A percentile compares a stretch with the other conserved stretches of the same genome.
Evolutionary conservation across 2,888 invertebrate genomes (phyloP).

Genomic region (Balanococcus diminutus): DNA sequence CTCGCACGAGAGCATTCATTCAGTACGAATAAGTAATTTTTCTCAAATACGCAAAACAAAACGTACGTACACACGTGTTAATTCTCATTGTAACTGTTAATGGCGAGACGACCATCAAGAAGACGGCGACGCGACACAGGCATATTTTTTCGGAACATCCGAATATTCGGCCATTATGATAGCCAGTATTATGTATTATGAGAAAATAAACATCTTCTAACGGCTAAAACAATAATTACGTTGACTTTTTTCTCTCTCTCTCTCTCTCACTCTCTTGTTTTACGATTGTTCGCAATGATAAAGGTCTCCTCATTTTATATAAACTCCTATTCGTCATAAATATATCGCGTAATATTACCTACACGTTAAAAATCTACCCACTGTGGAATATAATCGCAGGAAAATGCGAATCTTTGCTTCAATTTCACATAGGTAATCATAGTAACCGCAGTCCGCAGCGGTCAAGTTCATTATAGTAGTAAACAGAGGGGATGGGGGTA

Average conservation of each 20-base stretch:
- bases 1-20: background rate
- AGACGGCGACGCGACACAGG: background rate
- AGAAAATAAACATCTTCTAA: background rate
- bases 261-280: too few species aligned
- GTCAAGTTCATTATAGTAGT: background rate
- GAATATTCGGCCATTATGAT: background rate
- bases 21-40: background rate
- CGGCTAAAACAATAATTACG: conserved; percentile 1
- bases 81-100: conserved; percentile 7
- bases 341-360: background rate
- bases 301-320: background rate
- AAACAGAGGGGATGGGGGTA: too few species aligned
- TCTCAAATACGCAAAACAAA: background rate
- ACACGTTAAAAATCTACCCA: background rate
- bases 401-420: background rate
- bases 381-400: background rate
- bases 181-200: conserved; percentile 8
- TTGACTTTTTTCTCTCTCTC: too few species aligned
- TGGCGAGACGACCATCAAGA: too few species aligned
- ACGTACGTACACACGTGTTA: background rate
- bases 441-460: too few species aligned
- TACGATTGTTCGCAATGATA: conserved; percentile 8
- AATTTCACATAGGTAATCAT: conserved; percentile 10
- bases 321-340: conserved; percentile 7
- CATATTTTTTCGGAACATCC: background rate